Evolutionary conservation across 2,113 vertebrate species (phyloP).

Genomic region (Oxyruncus cristatus): DNA sequence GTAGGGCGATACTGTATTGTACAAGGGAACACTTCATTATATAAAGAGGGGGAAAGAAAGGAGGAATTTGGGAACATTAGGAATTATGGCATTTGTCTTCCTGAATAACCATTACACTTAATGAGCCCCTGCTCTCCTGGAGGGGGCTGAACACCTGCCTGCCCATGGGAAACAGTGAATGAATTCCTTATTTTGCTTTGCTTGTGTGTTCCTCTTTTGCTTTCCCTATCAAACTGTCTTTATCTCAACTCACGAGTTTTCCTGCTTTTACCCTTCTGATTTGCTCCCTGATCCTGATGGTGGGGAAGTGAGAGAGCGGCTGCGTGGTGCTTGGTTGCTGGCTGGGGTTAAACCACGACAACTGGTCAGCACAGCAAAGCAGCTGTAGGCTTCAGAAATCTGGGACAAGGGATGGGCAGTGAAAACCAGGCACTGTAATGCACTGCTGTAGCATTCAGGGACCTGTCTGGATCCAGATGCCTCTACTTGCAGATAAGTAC

Average conservation of each 20-base stretch:
- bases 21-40: neutral
- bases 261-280: neutral
- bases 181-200: neutral
- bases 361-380: neutral
- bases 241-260: neutral
- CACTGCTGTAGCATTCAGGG: neutral
- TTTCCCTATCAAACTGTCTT: neutral
- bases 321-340: neutral
- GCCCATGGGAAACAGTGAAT: neutral
- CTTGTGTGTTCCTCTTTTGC: neutral
- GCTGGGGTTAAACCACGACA: rapidly evolving
- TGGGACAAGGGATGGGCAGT: neutral
- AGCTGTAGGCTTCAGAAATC: neutral
- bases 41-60: neutral
- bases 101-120: neutral
- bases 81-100: neutral
- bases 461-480: neutral
- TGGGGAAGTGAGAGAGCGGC: neutral
- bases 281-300: neutral
- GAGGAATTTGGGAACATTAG: neutral
- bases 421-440: neutral
- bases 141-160: neutral
- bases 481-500: neutral
- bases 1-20: neutral
- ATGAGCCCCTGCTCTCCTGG: neutral